These are phyloP conservation scores for Neria commutata DNA, from an alignment of 2,888 invertebrate genomes.

Conservation along the genomic window DNA sequence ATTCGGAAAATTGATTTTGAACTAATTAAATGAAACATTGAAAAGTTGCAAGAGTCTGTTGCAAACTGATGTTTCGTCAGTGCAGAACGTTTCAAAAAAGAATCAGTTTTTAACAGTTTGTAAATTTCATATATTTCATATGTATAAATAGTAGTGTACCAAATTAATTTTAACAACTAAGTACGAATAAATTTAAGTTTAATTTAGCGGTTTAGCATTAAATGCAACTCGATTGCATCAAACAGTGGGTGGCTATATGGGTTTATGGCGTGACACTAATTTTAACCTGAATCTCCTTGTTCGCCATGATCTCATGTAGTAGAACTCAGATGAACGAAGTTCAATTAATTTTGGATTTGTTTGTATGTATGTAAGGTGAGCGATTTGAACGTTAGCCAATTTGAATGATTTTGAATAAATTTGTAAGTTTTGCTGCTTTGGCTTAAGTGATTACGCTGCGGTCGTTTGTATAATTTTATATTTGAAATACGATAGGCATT, in stretches of 20 bases:
- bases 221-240: conserved; percentile 11
- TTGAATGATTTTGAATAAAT: neutral
- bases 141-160: too few species aligned
- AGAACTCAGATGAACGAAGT: too few species aligned
- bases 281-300: neutral
- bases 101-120: too few species aligned
- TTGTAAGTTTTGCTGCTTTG: conserved; percentile 30
- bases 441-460: conserved; percentile 32
- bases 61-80: too few species aligned
- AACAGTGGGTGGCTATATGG: neutral
- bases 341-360: too few species aligned
- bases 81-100: too few species aligned
- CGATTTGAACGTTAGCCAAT: neutral
- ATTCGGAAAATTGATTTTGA: too few species aligned
- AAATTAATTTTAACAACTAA: too few species aligned
- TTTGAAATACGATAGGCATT: neutral
- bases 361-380: neutral
- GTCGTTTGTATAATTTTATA: neutral
- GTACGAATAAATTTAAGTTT: conserved; percentile 17
- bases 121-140: too few species aligned
- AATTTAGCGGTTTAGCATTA: neutral
- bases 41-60: too few species aligned
- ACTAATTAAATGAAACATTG: too few species aligned
- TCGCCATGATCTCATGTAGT: too few species aligned
- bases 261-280: neutral